Evolutionary conservation across 2,888 invertebrate genomes (phyloP).

Genomic region (Eupithecia dodoneata): DNA sequence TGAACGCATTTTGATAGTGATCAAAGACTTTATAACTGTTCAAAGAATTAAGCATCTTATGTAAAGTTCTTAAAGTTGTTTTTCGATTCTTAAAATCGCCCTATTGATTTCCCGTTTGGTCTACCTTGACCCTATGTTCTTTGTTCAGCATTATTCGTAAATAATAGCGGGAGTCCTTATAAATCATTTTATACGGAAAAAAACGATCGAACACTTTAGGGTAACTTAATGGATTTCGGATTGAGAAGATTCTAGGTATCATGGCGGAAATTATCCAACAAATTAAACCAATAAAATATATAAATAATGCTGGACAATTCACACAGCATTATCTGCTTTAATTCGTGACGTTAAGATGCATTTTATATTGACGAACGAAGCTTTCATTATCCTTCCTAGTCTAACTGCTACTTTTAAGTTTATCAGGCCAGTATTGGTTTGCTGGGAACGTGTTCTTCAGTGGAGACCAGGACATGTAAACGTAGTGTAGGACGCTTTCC

Average conservation of each 20-base stretch:
- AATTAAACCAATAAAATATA: not conserved
- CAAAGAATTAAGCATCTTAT: not conserved
- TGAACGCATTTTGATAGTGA: constrained; percentile 72
- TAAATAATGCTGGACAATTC: no score
- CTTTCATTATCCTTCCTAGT: no score
- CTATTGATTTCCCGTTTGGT: constrained; percentile 2
- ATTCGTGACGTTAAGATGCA: no score
- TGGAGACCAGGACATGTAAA: no score
- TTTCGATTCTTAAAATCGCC: not conserved
- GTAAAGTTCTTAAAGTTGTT: not conserved
- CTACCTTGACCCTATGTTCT: constrained; percentile 63
- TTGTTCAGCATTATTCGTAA: constrained; percentile 78
- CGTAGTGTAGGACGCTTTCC: no score
- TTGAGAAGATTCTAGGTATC: not conserved
- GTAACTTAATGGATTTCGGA: constrained; percentile 24
- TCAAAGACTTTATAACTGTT: not conserved
- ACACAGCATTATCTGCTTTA: no score
- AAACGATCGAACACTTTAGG: constrained; percentile 31
- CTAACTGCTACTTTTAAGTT: no score
- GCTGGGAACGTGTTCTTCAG: no score
- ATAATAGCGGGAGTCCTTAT: constrained; percentile 81
- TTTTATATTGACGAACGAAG: no score
- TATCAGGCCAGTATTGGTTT: no score
- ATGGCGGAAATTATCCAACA: not conserved
- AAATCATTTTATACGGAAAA: constrained; percentile 65